phyloP scores from a whole-genome alignment of 2,888 invertebrate genomes.

The Agriotes lineatus region DNA sequence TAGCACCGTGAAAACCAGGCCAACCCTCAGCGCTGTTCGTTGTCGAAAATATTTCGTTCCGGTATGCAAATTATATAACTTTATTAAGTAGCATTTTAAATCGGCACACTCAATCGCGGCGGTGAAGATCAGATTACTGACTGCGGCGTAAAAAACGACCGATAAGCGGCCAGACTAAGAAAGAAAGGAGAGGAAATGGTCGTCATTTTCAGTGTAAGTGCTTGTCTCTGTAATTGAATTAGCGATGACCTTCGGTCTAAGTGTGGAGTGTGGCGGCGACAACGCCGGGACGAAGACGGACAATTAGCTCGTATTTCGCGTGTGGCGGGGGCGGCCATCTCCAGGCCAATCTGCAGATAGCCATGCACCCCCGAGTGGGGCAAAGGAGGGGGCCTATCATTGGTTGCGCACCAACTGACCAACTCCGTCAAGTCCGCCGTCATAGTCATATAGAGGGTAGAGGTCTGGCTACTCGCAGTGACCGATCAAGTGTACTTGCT shows the following conservation, averaged over 20 bases:
- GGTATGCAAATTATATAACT: no score
- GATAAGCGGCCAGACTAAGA: constrained; percentile 35
- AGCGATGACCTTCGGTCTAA: constrained; percentile 43
- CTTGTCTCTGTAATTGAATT: constrained; percentile 41
- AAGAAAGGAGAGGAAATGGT: constrained; percentile 40
- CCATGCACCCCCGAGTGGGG: constrained; percentile 62
- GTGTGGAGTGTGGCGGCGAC: constrained; percentile 35
- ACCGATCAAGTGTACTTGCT: constrained; percentile 57
- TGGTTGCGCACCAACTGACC: constrained; percentile 60
- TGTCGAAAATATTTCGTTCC: no score
- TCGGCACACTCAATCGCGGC: background rate
- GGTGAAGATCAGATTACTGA: constrained; percentile 24
- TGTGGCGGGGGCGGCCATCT: constrained; percentile 56
- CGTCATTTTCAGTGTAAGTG: constrained; percentile 42
- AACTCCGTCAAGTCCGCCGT: constrained; percentile 54
- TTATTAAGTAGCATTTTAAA: no score
- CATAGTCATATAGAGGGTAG: constrained; percentile 64
- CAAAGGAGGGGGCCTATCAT: constrained; percentile 59
- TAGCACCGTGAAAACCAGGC: no score
- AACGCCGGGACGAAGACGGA: constrained; percentile 38
- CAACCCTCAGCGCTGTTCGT: no score
- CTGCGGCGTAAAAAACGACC: constrained; percentile 30
- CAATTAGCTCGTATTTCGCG: constrained; percentile 45
- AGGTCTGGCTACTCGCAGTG: constrained; percentile 61
- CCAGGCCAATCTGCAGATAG: constrained; percentile 59